Evolutionary conservation across 2,113 vertebrate genomes (phyloP).

Genomic region (Melanotaenia duboulayi): DNA sequence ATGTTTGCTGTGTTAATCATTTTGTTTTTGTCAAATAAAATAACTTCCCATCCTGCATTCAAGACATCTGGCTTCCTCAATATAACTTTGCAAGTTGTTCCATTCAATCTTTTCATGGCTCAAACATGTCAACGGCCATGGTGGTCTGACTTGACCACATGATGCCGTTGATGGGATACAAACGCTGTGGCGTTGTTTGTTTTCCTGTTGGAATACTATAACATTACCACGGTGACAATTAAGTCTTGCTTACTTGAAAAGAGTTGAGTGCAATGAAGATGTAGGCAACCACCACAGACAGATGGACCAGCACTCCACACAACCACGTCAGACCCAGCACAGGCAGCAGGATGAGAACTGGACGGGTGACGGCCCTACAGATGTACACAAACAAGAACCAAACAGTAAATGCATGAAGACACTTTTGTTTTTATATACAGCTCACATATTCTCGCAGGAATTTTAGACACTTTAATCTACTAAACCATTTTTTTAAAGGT

Average conservation of each 20-base stretch:
- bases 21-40: no score
- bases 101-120: no score
- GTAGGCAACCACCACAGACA: conserved; percentile 86
- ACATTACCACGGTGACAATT: accelerated
- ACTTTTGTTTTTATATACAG: background rate
- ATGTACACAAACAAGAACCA: conserved; percentile 4
- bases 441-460: background rate
- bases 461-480: background rate
- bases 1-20: no score
- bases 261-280: conserved; percentile 90
- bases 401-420: background rate
- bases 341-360: conserved; percentile 88
- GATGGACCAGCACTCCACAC: conserved; percentile 89
- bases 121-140: no score
- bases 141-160: no score
- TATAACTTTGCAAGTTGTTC: no score
- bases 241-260: conserved; percentile 85
- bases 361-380: conserved; percentile 88
- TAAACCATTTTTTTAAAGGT: no score
- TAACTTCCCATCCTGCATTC: no score
- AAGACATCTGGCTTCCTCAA: no score
- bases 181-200: no score
- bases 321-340: conserved; percentile 93
- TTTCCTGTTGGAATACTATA: background rate
- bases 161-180: no score